phyloP scores from a whole-genome alignment of 2,797 vertebrate species.

The Melanogrammus aeglefinus region DNA sequence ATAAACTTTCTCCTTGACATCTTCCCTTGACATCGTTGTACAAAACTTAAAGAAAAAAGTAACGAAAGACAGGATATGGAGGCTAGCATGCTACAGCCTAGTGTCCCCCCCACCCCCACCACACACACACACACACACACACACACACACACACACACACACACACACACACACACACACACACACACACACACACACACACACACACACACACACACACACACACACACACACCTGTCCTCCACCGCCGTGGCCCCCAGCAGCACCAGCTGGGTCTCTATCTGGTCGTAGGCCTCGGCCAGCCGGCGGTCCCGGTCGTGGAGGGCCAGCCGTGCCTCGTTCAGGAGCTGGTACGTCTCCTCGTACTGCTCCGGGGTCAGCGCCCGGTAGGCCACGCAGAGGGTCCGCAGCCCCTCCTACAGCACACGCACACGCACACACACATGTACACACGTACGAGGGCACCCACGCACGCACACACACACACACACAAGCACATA shows the following conservation, averaged over 20 bases:
- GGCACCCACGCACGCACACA: background rate
- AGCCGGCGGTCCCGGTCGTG: slow-evolving; percentile 90
- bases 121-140: too few relatives aligned
- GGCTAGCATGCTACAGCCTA: too few relatives aligned
- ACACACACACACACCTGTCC: too few relatives aligned
- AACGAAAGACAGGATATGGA: too few relatives aligned
- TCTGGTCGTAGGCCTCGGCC: slow-evolving; percentile 87
- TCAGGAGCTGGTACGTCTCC: slow-evolving; percentile 73
- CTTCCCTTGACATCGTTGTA: too few relatives aligned
- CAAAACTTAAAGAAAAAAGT: too few relatives aligned
- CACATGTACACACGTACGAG: background rate
- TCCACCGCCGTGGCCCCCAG: slow-evolving; percentile 96
- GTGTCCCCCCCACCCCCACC: background rate
- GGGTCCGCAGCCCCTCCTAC: slow-evolving; percentile 91
- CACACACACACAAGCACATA: background rate
- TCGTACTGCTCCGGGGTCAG: slow-evolving; percentile 80
- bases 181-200: too few relatives aligned
- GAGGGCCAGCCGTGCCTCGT: slow-evolving; percentile 82
- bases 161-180: too few relatives aligned
- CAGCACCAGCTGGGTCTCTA: slow-evolving; percentile 88
- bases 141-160: too few relatives aligned
- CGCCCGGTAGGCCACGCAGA: slow-evolving; percentile 91
- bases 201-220: too few relatives aligned
- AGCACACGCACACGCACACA: background rate
- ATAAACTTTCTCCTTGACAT: too few relatives aligned